phyloP scores from a whole-genome alignment of 2,113 vertebrate species.

The Tapirus terrestris region DNA sequence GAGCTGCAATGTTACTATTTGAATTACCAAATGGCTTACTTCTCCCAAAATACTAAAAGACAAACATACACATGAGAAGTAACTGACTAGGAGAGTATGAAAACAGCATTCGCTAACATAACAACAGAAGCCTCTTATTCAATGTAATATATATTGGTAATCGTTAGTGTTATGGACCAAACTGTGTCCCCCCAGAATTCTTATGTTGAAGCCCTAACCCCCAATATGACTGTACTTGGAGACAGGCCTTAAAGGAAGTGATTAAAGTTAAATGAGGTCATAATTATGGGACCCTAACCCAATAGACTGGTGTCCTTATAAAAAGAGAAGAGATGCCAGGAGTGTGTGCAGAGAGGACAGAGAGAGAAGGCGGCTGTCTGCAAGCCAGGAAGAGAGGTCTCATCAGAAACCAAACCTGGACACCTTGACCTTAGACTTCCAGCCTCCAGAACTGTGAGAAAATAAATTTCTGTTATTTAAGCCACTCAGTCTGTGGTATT shows the following conservation, averaged over 20 bases:
- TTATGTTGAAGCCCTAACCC: background rate
- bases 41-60: background rate
- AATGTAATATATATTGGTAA: background rate
- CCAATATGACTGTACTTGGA: background rate
- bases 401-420: background rate
- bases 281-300: background rate
- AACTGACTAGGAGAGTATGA: background rate
- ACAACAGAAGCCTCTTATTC: background rate
- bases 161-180: background rate
- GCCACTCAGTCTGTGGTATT: background rate
- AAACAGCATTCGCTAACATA: background rate
- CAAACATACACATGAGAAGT: background rate
- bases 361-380: background rate
- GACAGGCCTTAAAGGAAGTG: background rate
- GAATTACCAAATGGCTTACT: background rate
- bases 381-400: background rate
- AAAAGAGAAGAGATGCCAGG: background rate
- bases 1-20: background rate
- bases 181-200: background rate
- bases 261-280: background rate
- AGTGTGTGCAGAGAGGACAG: background rate
- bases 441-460: background rate
- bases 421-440: background rate
- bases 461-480: background rate
- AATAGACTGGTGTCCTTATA: background rate